phyloP scores from a whole-genome alignment of 2,797 vertebrate species.

The Neosalanx taihuensis region DNA sequence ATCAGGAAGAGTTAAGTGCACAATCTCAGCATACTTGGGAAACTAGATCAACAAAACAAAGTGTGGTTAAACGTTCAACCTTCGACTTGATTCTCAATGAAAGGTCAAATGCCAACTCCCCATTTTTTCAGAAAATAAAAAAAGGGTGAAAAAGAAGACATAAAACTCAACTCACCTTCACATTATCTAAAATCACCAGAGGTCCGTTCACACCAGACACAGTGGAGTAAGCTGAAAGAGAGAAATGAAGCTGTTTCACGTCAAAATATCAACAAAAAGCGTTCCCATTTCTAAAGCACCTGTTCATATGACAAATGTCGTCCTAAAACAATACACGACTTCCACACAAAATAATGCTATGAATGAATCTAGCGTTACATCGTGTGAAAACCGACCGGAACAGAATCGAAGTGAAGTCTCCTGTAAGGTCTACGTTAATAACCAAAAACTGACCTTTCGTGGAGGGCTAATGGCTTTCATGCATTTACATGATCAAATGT shows the following conservation, averaged over 20 bases:
- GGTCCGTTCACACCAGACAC: conserved; percentile 82
- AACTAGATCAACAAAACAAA: conserved; percentile 58
- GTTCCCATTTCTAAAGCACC: neutral
- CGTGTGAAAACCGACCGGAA: conserved; percentile 47
- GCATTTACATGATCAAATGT: conserved; percentile 64
- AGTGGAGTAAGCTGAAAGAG: conserved; percentile 77
- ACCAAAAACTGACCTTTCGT: conserved; percentile 65
- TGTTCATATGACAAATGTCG: neutral
- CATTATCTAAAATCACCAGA: conserved; percentile 80
- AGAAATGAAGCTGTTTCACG: conserved; percentile 7
- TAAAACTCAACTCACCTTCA: conserved; percentile 68
- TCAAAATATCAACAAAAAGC: neutral
- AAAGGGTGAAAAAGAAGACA: neutral
- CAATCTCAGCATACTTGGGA: conserved; percentile 80
- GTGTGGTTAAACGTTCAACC: neutral
- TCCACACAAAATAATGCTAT: neutral
- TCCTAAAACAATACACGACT: neutral
- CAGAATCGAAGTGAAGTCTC: conserved; percentile 35
- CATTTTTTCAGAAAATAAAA: neutral
- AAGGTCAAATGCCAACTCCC: neutral
- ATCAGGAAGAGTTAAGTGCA: conserved; percentile 79
- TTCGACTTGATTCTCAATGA: neutral
- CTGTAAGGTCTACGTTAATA: conserved; percentile 41
- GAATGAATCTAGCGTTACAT: neutral
- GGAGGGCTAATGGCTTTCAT: conserved; percentile 51